Evolutionary conservation across 2,888 invertebrate species (phyloP).

Genomic region (Heliconius hortense): DNA sequence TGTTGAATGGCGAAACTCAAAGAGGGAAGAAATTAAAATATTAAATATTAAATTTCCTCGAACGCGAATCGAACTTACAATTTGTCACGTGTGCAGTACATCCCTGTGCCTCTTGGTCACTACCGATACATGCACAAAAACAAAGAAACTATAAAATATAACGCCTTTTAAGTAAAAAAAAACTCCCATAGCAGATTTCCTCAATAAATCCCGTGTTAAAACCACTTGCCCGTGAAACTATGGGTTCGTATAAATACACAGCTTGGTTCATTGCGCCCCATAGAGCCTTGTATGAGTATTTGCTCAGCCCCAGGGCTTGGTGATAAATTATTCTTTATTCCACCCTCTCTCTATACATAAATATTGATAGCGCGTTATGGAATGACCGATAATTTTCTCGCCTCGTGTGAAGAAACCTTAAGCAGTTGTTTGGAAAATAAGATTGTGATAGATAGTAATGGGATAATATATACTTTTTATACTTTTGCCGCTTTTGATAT

Average conservation of each 20-base stretch:
- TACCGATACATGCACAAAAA: too few relatives aligned
- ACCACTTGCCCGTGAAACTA: conserved; percentile 42
- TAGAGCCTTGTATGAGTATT: conserved; percentile 25
- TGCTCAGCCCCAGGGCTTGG: conserved; percentile 22
- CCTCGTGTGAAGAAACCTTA: neutral
- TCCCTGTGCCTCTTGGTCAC: too few relatives aligned
- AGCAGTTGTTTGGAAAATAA: neutral
- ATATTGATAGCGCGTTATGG: conserved; percentile 15
- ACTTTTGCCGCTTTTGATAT: too few relatives aligned
- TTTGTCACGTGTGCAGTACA: too few relatives aligned
- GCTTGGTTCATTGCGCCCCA: conserved; percentile 37
- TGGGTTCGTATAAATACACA: conserved; percentile 31
- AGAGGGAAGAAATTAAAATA: too few relatives aligned
- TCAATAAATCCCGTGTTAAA: conserved; percentile 38
- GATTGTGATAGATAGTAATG: neutral
- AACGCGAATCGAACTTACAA: too few relatives aligned
- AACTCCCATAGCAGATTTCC: conserved; percentile 27
- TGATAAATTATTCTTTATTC: conserved; percentile 31
- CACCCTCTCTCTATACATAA: neutral
- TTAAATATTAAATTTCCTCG: too few relatives aligned
- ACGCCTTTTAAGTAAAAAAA: conserved; percentile 10
- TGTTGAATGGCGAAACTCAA: too few relatives aligned
- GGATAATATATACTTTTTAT: too few relatives aligned
- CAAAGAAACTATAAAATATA: neutral
- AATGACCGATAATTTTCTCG: conserved; percentile 11